Conservation (phyloP, 2,113 vertebrate genomes). For the mouse (Mus musculus) region DNA sequence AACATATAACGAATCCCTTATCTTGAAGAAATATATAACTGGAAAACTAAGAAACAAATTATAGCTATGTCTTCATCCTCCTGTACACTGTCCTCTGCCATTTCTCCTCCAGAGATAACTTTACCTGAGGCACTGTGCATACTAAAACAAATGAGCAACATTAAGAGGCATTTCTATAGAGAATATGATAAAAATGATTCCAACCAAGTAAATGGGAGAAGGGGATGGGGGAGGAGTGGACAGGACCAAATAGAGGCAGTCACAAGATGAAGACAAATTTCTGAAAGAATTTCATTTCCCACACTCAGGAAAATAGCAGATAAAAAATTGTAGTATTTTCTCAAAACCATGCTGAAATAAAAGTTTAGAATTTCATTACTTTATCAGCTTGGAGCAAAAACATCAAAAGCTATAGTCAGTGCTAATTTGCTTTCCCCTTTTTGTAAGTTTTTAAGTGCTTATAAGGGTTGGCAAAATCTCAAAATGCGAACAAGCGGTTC, state of each 20-base stretch:
- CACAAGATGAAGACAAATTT: background rate
- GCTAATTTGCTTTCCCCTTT: slow-evolving; percentile 67
- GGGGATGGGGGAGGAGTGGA: rapidly evolving
- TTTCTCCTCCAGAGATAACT: background rate
- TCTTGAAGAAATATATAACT: background rate
- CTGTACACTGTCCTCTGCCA: background rate
- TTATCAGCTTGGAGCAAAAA: slow-evolving; percentile 78
- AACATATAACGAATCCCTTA: background rate
- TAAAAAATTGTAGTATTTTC: slow-evolving; percentile 65
- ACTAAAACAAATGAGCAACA: background rate
- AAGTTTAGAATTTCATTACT: slow-evolving; percentile 61
- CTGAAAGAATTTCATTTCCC: background rate
- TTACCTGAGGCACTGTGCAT: background rate
- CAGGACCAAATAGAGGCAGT: background rate
- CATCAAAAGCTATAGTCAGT: slow-evolving; percentile 68
- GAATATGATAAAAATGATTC: background rate
- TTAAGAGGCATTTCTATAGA: background rate
- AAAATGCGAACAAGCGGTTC: slow-evolving; percentile 77
- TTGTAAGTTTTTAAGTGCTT: slow-evolving; percentile 42
- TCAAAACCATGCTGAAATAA: slow-evolving; percentile 60
- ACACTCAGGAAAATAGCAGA: background rate
- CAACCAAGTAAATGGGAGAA: background rate
- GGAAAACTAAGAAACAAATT: slow-evolving; percentile 7
- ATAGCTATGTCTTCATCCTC: background rate
- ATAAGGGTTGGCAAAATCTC: slow-evolving; percentile 70